Percentiles rank a stretch among this genome's conserved stretches.
phyloP scores from a whole-genome alignment of 2,888 invertebrate species.

The Agonopterix subpropinquella region DNA sequence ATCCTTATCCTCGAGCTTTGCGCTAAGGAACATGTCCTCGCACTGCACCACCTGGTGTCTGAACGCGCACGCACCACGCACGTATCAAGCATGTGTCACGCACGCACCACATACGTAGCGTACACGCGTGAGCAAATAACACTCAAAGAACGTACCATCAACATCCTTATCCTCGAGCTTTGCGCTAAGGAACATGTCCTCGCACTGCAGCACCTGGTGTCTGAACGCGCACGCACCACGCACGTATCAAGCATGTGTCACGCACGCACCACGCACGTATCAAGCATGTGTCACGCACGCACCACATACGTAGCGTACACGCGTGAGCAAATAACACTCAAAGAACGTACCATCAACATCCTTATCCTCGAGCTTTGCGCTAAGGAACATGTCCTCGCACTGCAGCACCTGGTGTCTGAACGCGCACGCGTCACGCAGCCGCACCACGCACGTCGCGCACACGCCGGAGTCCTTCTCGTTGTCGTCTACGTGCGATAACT shows the following conservation, averaged over 20 bases:
- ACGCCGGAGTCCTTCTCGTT: conserved; percentile 51
- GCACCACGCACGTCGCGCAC: conserved; percentile 62
- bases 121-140: too few relatives aligned
- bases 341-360: conserved; percentile 26
- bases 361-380: conserved; percentile 47
- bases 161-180: conserved; percentile 42
- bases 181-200: conserved; percentile 45
- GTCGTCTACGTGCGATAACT: conserved; percentile 61
- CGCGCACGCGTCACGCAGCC: conserved; percentile 54
- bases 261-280: conserved; percentile 17
- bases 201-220: not conserved
- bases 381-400: conserved; percentile 58
- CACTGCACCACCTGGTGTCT: not conserved
- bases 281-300: not conserved
- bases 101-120: conserved; percentile 1
- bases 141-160: conserved; percentile 30
- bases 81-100: too few relatives aligned
- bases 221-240: conserved; percentile 18
- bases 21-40: conserved; percentile 44
- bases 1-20: conserved; percentile 47
- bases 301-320: not conserved
- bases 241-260: too few relatives aligned
- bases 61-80: conserved; percentile 23
- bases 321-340: too few relatives aligned
- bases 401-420: conserved; percentile 58